Conservation (phyloP, 1,140 invertebrate genomes). For the Cotesia vestalis region DNA sequence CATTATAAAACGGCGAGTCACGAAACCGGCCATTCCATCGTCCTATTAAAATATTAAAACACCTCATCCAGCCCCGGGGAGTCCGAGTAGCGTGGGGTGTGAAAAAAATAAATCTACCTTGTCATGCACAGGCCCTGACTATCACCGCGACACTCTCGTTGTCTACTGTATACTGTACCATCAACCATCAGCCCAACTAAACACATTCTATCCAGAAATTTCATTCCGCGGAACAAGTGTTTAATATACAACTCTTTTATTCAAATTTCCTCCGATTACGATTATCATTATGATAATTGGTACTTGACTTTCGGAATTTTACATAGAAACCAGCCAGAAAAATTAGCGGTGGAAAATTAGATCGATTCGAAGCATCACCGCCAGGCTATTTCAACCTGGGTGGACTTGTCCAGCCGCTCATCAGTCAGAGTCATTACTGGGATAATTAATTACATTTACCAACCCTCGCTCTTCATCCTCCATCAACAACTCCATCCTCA, state of each 20-base stretch:
- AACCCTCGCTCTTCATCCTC: conserved; percentile 47
- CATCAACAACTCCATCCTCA: conserved; percentile 32
- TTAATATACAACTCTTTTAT: too few relatives aligned
- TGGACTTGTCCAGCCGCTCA: conserved; percentile 67
- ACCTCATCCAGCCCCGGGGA: conserved; percentile 58
- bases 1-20: conserved; percentile 66
- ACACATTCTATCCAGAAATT: conserved; percentile 5
- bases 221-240: too few relatives aligned
- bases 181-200: conserved; percentile 28
- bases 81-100: conserved; percentile 54
- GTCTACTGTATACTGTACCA: conserved; percentile 47
- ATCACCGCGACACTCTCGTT: conserved; percentile 47
- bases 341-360: conserved; percentile 16
- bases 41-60: conserved; percentile 68
- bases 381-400: conserved; percentile 62
- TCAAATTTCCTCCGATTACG: too few relatives aligned
- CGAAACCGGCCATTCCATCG: conserved; percentile 62
- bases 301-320: conserved; percentile 18
- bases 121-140: conserved; percentile 62
- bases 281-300: too few relatives aligned
- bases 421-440: conserved; percentile 69
- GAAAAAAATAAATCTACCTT: conserved; percentile 65
- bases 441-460: conserved; percentile 68
- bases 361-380: conserved; percentile 56
- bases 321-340: neutral